Conservation (phyloP, 2,113 vertebrate genomes). For the Hippocampus comes region DNA sequence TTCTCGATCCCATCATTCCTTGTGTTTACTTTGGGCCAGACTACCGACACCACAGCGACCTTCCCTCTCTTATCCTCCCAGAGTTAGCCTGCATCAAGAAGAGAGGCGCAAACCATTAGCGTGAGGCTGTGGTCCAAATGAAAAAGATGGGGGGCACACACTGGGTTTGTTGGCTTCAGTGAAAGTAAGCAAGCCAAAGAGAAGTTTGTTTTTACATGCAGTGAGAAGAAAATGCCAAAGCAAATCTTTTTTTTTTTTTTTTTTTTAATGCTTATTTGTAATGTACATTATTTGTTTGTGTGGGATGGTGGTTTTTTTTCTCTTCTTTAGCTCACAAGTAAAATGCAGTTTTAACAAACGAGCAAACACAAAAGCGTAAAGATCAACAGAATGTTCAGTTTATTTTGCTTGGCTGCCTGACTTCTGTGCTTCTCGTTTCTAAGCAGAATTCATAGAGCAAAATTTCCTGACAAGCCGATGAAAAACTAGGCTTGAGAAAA, state of each 20-base stretch:
- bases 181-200: neutral
- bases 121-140: neutral
- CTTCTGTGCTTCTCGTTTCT: too few relatives aligned
- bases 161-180: neutral
- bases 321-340: too few relatives aligned
- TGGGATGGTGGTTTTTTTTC: neutral
- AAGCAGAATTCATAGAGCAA: too few relatives aligned
- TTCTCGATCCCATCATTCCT: slow-evolving; percentile 63
- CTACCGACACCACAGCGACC: slow-evolving; percentile 15
- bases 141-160: neutral
- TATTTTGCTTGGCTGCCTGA: too few relatives aligned
- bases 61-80: slow-evolving; percentile 16
- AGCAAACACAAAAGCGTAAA: too few relatives aligned
- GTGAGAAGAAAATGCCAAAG: neutral
- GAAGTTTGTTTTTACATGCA: neutral
- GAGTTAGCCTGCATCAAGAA: slow-evolving; percentile 30
- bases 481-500: too few relatives aligned
- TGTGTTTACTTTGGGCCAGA: slow-evolving; percentile 66
- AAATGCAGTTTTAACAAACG: too few relatives aligned
- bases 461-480: too few relatives aligned
- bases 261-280: neutral
- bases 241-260: neutral
- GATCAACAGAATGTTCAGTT: too few relatives aligned
- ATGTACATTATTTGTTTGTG: neutral
- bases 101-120: neutral